These are phyloP conservation scores for Esperia sulphurella DNA, from an alignment of 2,888 invertebrate genomes.

Conservation along the genomic window DNA sequence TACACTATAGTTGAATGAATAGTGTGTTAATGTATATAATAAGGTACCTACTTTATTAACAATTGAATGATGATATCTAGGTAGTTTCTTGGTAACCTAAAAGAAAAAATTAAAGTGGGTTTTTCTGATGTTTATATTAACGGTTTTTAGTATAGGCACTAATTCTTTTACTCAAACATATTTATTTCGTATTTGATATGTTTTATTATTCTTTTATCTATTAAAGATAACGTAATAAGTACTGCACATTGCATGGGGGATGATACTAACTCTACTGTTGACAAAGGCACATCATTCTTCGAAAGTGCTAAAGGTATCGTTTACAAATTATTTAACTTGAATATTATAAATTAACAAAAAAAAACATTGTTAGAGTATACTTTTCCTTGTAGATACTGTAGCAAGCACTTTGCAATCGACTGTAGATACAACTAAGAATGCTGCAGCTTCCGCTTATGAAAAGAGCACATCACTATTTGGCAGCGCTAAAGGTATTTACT, in stretches of 20 bases:
- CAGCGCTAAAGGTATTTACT: slow-evolving; percentile 19
- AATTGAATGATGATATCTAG: too few relatives aligned
- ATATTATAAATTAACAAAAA: background rate
- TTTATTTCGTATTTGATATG: too few relatives aligned
- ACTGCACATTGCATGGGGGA: slow-evolving; percentile 37
- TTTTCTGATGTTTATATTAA: too few relatives aligned
- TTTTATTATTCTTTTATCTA: slow-evolving; percentile 7
- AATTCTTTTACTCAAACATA: too few relatives aligned
- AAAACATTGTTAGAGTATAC: background rate
- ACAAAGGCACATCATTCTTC: slow-evolving; percentile 32
- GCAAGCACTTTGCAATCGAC: slow-evolving; percentile 26
- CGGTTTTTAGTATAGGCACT: too few relatives aligned
- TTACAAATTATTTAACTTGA: background rate
- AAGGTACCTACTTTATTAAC: too few relatives aligned
- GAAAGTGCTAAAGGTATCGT: slow-evolving; percentile 9
- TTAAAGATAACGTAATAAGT: slow-evolving; percentile 33
- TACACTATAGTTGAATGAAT: too few relatives aligned
- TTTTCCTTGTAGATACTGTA: slow-evolving; percentile 19
- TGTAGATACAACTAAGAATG: slow-evolving; percentile 34
- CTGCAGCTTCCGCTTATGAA: slow-evolving; percentile 33
- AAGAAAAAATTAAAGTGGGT: too few relatives aligned
- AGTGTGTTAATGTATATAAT: too few relatives aligned
- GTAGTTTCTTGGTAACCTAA: too few relatives aligned
- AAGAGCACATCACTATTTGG: slow-evolving; percentile 30
- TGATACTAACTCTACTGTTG: slow-evolving; percentile 38